A percentile compares a stretch with the other conserved stretches of the same genome.
Conservation (phyloP, 2,888 invertebrate genomes). For the Acleris literana region DNA sequence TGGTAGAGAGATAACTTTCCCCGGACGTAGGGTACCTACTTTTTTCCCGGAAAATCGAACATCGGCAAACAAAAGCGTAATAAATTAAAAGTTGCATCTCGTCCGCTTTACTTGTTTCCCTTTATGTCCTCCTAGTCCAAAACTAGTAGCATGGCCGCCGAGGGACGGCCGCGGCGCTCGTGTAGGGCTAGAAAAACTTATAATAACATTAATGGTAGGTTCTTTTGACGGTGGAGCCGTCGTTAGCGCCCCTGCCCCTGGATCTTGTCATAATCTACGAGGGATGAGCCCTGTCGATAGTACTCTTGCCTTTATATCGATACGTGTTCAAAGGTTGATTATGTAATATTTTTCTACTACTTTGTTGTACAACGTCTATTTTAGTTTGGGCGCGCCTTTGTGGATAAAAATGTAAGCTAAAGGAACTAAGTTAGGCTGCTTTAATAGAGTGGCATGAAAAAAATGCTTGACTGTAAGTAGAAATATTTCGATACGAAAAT, state of each 20-base stretch:
- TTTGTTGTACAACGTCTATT: no score
- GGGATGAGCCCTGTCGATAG: conserved; percentile 52
- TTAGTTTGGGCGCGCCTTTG: no score
- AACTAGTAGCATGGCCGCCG: conserved; percentile 30
- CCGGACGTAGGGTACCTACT: no score
- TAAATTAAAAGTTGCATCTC: neutral
- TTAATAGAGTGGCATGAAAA: no score
- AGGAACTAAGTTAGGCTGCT: no score
- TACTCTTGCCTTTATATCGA: conserved; percentile 2
- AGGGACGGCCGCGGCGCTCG: conserved; percentile 41
- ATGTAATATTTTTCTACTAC: no score
- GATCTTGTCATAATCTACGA: conserved; percentile 82
- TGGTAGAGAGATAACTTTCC: no score
- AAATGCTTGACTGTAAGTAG: no score
- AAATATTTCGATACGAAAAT: no score
- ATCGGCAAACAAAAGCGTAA: neutral
- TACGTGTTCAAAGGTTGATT: no score
- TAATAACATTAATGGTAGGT: conserved; percentile 82
- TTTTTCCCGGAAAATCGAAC: no score
- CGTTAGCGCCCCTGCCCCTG: conserved; percentile 81
- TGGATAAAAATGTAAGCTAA: no score
- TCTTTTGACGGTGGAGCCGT: conserved; percentile 81
- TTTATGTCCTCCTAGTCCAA: conserved; percentile 14
- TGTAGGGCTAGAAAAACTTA: conserved; percentile 76
- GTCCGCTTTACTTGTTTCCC: neutral